These are phyloP conservation scores for Sinosuthora webbiana DNA, from an alignment of 2,113 vertebrate species.

Conservation along the genomic window DNA sequence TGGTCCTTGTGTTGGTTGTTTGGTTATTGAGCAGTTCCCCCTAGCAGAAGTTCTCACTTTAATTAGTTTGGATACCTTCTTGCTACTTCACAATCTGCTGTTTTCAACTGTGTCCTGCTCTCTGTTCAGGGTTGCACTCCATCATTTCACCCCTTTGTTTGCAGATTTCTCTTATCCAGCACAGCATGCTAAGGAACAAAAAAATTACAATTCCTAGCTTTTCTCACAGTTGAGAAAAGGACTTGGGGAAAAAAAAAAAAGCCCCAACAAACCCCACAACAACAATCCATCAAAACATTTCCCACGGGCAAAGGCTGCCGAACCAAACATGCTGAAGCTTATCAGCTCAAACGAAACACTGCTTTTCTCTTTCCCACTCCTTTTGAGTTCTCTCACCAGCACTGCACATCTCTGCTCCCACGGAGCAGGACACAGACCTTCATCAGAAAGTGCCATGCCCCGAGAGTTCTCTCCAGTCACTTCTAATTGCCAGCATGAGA, in stretches of 20 bases:
- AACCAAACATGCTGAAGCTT: neutral
- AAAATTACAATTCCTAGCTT: neutral
- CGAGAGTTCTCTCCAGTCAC: neutral
- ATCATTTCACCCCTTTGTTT: neutral
- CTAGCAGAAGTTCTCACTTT: neutral
- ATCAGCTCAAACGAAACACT: neutral
- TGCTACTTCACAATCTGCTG: neutral
- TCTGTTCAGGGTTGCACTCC: neutral
- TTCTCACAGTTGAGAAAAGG: neutral
- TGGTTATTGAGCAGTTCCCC: neutral
- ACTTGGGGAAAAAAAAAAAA: neutral
- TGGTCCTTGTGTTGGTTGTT: neutral
- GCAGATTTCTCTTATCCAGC: neutral
- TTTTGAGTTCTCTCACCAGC: neutral
- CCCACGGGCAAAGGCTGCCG: neutral
- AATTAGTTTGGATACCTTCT: neutral
- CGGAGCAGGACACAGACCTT: neutral
- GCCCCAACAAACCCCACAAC: neutral
- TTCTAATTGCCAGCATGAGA: neutral
- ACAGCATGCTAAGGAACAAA: neutral
- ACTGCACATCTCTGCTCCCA: neutral
- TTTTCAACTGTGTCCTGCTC: neutral
- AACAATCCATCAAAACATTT: neutral
- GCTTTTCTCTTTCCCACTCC: neutral
- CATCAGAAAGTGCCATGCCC: neutral